Conservation (phyloP, 92 coral and sea anemone genomes). For the Nematostella vectensis region DNA sequence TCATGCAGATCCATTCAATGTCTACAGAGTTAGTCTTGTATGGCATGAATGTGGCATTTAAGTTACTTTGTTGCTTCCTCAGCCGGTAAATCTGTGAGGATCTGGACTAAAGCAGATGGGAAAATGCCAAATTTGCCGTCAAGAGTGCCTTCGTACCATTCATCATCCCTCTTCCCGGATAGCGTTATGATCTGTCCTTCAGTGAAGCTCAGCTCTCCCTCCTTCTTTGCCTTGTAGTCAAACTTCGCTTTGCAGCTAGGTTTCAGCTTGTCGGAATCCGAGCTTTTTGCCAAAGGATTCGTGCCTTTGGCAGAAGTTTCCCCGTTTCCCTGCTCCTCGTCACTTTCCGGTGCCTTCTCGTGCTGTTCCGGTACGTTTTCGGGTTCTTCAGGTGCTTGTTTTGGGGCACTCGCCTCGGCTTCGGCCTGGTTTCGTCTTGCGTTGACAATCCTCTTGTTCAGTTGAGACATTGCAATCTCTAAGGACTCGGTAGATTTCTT, state of each 20-base stretch:
- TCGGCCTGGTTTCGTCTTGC: constrained; percentile 36
- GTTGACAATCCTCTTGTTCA: constrained; percentile 63
- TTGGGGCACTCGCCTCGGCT: constrained; percentile 17
- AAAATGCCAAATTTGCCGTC: constrained; percentile 71
- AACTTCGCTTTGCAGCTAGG: constrained; percentile 69
- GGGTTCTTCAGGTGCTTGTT: constrained; percentile 23
- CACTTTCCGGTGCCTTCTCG: constrained; percentile 17
- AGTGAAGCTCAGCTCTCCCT: constrained; percentile 59
- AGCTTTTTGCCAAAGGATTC: constrained; percentile 73
- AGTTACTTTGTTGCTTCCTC: too few relatives aligned
- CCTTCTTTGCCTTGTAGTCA: constrained; percentile 56
- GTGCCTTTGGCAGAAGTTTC: constrained; percentile 70
- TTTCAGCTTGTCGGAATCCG: constrained; percentile 31
- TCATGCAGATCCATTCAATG: too few relatives aligned
- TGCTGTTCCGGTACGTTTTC: constrained; percentile 8
- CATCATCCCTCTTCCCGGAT: constrained; percentile 34
- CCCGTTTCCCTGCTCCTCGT: constrained; percentile 43
- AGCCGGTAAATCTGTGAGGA: constrained; percentile 43
- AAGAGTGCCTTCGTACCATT: constrained; percentile 63
- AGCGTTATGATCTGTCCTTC: constrained; percentile 60
- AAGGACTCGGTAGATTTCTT: constrained; percentile 77
- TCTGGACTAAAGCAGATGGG: constrained; percentile 45
- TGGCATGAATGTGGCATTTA: too few relatives aligned
- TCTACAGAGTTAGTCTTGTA: too few relatives aligned
- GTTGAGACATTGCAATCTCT: constrained; percentile 45